Conservation (phyloP, 2,797 vertebrate genomes). For the Nyctalus aviator region DNA sequence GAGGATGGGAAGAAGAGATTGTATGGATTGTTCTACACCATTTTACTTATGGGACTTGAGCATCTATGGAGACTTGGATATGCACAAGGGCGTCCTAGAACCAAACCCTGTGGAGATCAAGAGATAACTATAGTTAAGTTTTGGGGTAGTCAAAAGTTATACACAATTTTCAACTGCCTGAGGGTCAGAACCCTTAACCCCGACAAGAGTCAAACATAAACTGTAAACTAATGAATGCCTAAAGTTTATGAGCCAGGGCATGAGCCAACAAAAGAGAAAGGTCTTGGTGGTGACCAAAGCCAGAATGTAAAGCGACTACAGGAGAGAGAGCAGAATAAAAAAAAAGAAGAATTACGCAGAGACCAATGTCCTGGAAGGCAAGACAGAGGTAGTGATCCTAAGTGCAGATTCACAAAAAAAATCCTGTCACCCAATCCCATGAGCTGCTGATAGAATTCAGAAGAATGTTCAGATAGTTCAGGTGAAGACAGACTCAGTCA, state of each 20-base stretch:
- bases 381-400: neutral
- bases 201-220: neutral
- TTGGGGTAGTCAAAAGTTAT: neutral
- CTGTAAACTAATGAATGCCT: neutral
- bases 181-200: neutral
- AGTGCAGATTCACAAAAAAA: neutral
- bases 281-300: neutral
- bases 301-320: neutral
- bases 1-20: too few species aligned
- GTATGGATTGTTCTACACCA: neutral
- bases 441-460: neutral
- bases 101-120: too few species aligned
- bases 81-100: neutral
- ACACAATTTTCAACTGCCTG: neutral
- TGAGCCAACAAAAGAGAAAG: neutral
- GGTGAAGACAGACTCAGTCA: neutral
- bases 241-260: neutral
- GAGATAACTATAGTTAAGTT: neutral
- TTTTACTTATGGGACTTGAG: neutral
- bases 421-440: neutral
- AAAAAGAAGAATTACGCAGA: neutral
- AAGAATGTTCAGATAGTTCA: constrained; percentile 17
- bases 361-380: neutral
- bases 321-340: neutral
- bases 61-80: neutral